phyloP scores from a whole-genome alignment of 2,797 vertebrate genomes.

The Notoglanidium macrostoma region DNA sequence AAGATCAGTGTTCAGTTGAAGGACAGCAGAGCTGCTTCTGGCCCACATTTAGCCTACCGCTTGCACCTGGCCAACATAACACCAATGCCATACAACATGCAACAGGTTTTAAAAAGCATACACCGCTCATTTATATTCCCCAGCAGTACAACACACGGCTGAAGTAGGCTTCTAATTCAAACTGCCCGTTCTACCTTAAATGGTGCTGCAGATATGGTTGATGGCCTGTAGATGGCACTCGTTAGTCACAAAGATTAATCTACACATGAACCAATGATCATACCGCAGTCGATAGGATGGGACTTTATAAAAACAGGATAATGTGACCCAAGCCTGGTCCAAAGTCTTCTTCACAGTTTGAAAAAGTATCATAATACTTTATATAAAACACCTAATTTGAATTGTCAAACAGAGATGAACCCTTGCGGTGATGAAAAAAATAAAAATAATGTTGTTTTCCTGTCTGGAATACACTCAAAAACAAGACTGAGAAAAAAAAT shows the following conservation, averaged over 20 bases:
- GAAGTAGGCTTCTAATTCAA: not conserved
- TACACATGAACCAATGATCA: not conserved
- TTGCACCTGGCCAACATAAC: not conserved
- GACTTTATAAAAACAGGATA: not conserved
- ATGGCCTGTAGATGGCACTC: not conserved
- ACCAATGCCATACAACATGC: not conserved
- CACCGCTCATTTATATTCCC: not conserved
- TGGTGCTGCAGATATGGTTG: not conserved
- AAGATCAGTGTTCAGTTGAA: not conserved
- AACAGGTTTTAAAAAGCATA: not conserved
- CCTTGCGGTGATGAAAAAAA: no score
- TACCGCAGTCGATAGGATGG: not conserved
- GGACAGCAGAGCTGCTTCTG: not conserved
- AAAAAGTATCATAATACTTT: not conserved
- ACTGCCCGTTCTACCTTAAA: not conserved
- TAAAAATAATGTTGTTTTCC: no score
- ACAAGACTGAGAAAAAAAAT: no score
- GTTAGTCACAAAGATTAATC: not conserved
- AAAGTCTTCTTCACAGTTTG: not conserved
- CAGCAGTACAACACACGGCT: not conserved
- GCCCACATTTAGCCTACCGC: not conserved
- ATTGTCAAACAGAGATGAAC: not conserved
- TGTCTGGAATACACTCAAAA: no score
- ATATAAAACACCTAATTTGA: not conserved
- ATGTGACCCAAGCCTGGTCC: not conserved